phyloP scores from a whole-genome alignment of 2,888 invertebrate genomes.

The Melitaea athalia region DNA sequence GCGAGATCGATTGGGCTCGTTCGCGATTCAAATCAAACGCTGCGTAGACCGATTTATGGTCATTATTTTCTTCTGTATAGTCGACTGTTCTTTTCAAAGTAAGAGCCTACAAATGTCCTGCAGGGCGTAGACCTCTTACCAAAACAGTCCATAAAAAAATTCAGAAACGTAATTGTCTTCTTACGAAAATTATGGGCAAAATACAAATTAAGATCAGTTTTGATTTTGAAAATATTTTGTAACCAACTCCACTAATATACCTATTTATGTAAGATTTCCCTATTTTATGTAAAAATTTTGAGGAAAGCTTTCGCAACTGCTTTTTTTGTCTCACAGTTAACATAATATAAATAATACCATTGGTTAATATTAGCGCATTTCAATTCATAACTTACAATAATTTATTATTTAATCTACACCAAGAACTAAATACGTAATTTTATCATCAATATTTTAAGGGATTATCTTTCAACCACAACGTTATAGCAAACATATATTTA shows the following conservation, averaged over 20 bases:
- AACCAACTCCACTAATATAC: no score
- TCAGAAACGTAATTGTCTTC: no score
- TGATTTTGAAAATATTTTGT: no score
- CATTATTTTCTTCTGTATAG: conserved; percentile 22
- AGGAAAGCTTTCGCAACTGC: not conserved
- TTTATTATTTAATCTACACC: conserved; percentile 29
- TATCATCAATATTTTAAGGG: conserved; percentile 39
- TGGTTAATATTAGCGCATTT: conserved; percentile 15
- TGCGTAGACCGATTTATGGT: conserved; percentile 31
- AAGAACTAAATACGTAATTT: conserved; percentile 37
- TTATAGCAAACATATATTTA: conserved; percentile 8
- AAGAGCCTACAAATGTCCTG: no score
- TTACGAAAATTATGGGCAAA: no score
- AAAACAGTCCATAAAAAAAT: no score
- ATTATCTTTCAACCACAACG: conserved; percentile 35
- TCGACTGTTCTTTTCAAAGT: not conserved
- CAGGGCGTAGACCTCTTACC: no score
- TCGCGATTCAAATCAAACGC: conserved; percentile 38
- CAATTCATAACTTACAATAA: conserved; percentile 22
- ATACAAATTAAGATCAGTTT: no score
- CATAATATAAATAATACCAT: conserved; percentile 22
- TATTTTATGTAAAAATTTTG: no score
- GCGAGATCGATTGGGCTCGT: conserved; percentile 43
- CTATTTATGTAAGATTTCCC: no score
- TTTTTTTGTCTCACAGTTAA: conserved; percentile 5